Conservation (phyloP, 2,888 invertebrate species). For the Peribatodes rhomboidaria region DNA sequence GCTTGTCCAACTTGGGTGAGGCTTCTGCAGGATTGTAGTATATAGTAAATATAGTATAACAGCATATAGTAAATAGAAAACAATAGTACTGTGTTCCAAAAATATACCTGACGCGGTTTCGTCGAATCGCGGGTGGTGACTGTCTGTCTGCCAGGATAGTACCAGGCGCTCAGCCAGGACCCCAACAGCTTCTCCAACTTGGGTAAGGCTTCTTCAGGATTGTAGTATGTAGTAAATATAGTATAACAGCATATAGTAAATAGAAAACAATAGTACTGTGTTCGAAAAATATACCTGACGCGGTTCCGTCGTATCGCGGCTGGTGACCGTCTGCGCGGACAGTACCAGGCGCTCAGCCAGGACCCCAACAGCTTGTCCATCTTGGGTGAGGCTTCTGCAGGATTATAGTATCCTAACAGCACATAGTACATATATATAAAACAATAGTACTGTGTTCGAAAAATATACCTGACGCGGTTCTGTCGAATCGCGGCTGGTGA, state of each 20-base stretch:
- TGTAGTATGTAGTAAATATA: no score
- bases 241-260: no score
- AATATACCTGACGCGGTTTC: conserved; percentile 97
- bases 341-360: conserved; percentile 99
- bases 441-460: no score
- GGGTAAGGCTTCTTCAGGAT: conserved; percentile 80
- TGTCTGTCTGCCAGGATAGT: conserved; percentile 98
- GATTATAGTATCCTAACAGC: no score
- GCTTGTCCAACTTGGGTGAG: conserved; percentile 96
- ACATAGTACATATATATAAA: no score
- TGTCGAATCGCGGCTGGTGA: conserved; percentile 99
- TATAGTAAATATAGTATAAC: no score
- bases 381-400: conserved; percentile 86
- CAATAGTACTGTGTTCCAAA: no score
- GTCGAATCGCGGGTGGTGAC: conserved; percentile 99
- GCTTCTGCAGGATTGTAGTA: no score
- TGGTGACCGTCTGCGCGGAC: conserved; percentile 98
- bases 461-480: conserved; percentile 98
- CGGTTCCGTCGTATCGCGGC: conserved; percentile 99
- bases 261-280: no score
- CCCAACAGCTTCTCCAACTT: conserved; percentile 99
- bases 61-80: no score
- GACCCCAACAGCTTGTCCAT: conserved; percentile 99
- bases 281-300: no score
- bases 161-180: conserved; percentile 99